Conservation (phyloP, 1,140 invertebrate genomes). For the Diorhabda carinulata region DNA sequence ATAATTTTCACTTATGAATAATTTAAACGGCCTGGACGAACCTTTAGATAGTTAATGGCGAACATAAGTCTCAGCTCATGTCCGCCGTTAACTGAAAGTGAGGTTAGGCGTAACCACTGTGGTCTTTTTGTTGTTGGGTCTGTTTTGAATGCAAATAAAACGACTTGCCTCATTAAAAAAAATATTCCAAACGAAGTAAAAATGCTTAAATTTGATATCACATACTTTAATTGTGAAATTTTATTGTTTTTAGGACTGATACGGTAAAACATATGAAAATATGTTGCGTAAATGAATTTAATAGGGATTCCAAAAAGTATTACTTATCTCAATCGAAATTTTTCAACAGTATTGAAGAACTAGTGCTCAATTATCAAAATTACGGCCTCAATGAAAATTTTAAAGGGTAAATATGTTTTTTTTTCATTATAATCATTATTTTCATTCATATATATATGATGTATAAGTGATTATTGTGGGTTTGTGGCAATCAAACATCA, state of each 20-base stretch:
- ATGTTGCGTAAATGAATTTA: constrained; percentile 54
- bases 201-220: too few relatives aligned
- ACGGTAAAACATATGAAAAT: constrained; percentile 92
- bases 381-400: constrained; percentile 88
- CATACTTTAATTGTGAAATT: too few relatives aligned
- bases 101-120: too few relatives aligned
- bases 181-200: too few relatives aligned
- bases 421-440: background rate
- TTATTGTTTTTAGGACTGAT: constrained; percentile 61
- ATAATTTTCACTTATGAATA: background rate
- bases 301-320: constrained; percentile 54
- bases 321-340: constrained; percentile 86
- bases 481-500: too few relatives aligned
- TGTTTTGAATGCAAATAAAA: too few relatives aligned
- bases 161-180: too few relatives aligned
- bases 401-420: constrained; percentile 57
- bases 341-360: constrained; percentile 83
- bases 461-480: too few relatives aligned
- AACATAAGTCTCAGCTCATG: too few relatives aligned
- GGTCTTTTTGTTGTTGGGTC: too few relatives aligned
- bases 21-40: background rate
- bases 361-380: constrained; percentile 86
- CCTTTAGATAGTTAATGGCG: too few relatives aligned
- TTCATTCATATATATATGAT: background rate
- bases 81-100: too few relatives aligned